These are phyloP conservation scores for Thymallus thymallus DNA, from an alignment of 2,113 vertebrate species.

Conservation along the genomic window DNA sequence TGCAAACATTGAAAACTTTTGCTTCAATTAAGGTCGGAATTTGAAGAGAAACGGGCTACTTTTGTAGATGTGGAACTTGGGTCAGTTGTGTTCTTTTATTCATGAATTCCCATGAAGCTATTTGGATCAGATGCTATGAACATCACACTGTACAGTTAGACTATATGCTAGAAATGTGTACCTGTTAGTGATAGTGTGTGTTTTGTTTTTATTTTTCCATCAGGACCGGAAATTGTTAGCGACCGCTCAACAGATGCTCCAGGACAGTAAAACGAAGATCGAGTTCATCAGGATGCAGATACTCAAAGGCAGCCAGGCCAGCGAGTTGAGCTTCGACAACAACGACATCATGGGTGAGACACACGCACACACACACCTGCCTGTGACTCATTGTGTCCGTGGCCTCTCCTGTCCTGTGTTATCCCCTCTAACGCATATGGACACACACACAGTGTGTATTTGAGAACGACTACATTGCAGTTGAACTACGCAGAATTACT, in stretches of 20 bases:
- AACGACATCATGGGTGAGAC: conserved; percentile 80
- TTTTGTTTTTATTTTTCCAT: background rate
- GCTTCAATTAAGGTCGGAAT: conserved; percentile 53
- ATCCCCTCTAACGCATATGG: background rate
- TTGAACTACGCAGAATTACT: no score
- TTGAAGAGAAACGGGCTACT: background rate
- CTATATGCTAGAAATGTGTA: no score
- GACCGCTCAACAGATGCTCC: conserved; percentile 97
- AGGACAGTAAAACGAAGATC: conserved; percentile 98
- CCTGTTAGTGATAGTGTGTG: background rate
- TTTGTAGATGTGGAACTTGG: background rate
- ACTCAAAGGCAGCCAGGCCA: conserved; percentile 94
- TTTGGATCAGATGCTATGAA: background rate
- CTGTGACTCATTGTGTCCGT: conserved; percentile 21
- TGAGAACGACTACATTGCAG: background rate
- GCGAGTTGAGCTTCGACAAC: conserved; percentile 91
- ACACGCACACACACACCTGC: conserved; percentile 14
- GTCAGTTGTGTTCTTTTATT: background rate
- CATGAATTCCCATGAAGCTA: background rate
- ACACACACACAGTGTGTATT: no score
- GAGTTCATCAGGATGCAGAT: conserved; percentile 99
- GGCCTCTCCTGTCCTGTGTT: background rate
- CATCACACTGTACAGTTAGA: background rate
- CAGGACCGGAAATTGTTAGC: conserved; percentile 96
- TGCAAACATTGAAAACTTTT: conserved; percentile 31